A percentile compares a stretch with the other conserved stretches of the same genome.
These are phyloP conservation scores for Axis porcinus DNA, from an alignment of 2,113 vertebrate species.

Conservation along the genomic window DNA sequence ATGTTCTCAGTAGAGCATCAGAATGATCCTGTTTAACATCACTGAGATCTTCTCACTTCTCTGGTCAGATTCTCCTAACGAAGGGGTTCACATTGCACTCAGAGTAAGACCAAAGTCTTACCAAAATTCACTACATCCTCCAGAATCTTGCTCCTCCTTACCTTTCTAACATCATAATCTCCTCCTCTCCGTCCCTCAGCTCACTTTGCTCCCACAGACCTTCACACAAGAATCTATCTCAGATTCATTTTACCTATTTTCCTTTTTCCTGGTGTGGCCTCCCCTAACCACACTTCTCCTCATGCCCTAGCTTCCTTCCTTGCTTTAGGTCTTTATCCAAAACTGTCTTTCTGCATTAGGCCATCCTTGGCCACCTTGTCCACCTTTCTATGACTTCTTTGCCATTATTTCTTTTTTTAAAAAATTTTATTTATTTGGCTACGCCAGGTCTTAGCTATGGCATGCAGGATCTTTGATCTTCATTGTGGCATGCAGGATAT, in stretches of 20 bases:
- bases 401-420: not conserved
- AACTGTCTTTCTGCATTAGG: not conserved
- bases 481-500: not conserved
- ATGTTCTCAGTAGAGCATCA: not conserved
- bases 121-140: not conserved
- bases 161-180: not conserved
- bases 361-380: not conserved
- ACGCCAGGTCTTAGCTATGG: not conserved
- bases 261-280: not conserved
- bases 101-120: not conserved
- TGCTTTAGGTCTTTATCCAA: not conserved
- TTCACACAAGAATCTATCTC: not conserved
- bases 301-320: not conserved
- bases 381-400: not conserved
- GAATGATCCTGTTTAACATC: not conserved
- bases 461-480: not conserved
- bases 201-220: not conserved
- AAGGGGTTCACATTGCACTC: not conserved
- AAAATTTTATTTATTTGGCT: not conserved
- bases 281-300: not conserved
- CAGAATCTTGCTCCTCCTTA: not conserved
- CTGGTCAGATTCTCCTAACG: not conserved
- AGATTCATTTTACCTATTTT: not conserved
- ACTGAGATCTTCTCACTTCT: not conserved
- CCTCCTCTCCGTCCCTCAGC: not conserved